Evolutionary conservation across 2,888 invertebrate genomes (phyloP).

Genomic region (Lottia gigantea): DNA sequence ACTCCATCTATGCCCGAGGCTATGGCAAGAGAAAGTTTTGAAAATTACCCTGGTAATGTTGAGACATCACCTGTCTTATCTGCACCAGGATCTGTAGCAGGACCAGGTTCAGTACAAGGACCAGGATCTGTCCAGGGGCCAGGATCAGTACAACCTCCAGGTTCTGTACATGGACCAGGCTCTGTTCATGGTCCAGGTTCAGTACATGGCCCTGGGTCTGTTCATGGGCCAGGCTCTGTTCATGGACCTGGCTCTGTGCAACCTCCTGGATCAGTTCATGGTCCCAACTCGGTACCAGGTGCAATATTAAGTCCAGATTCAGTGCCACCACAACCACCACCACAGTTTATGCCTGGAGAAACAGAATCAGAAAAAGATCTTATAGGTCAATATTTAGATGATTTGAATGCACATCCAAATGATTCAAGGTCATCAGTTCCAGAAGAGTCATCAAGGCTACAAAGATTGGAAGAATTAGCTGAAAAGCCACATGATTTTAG

Average conservation of each 20-base stretch:
- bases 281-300: background rate
- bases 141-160: background rate
- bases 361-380: constrained; percentile 58
- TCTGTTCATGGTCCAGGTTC: background rate
- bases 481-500: constrained; percentile 35
- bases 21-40: constrained; percentile 15
- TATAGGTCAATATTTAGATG: constrained; percentile 59
- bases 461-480: constrained; percentile 35
- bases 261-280: background rate
- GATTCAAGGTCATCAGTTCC: constrained; percentile 22
- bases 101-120: background rate
- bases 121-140: background rate
- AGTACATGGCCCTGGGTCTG: background rate
- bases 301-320: background rate
- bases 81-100: background rate
- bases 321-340: constrained; percentile 10
- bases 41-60: background rate
- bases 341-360: constrained; percentile 30
- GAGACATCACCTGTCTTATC: background rate
- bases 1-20: constrained; percentile 18
- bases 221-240: background rate
- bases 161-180: background rate
- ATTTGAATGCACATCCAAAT: constrained; percentile 38
- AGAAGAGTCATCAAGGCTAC: constrained; percentile 30
- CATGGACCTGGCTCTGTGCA: background rate